Percentiles rank a stretch among this genome's conserved stretches.
These are phyloP conservation scores for Caenorhabditis latens DNA, from an alignment of 1,140 invertebrate species.

Conservation along the genomic window DNA sequence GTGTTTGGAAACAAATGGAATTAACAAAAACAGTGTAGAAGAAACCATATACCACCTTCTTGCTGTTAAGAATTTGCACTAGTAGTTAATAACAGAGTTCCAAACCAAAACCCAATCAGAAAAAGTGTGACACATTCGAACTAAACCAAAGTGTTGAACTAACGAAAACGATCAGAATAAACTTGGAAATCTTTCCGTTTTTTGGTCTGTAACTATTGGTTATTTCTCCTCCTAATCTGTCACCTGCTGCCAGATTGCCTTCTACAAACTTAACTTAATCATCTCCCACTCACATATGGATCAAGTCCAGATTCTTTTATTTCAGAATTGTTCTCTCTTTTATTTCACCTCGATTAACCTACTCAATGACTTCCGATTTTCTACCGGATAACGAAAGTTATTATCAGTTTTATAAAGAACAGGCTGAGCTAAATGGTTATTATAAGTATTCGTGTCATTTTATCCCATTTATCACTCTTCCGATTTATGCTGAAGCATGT, in stretches of 20 bases:
- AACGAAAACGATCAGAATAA: neutral
- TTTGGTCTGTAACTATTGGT: slow-evolving; percentile 4
- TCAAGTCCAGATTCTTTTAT: neutral
- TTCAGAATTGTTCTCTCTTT: neutral
- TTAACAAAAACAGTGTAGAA: too few species aligned
- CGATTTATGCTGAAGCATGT: neutral
- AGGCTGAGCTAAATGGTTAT: neutral
- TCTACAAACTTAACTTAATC: neutral
- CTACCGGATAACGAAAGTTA: slow-evolving; percentile 27
- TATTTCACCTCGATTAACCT: neutral
- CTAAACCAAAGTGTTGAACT: neutral
- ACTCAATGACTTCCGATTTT: neutral
- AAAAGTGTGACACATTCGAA: neutral
- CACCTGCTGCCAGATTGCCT: neutral
- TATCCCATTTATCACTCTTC: slow-evolving; percentile 2
- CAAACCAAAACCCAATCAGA: too few species aligned
- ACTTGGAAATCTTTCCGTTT: neutral
- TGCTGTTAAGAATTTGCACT: too few species aligned
- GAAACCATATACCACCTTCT: too few species aligned
- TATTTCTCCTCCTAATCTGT: neutral
- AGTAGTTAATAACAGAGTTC: too few species aligned
- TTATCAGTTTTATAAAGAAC: neutral
- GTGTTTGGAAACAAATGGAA: too few species aligned
- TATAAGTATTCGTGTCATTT: slow-evolving; percentile 12
- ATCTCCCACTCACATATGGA: slow-evolving; percentile 3